phyloP scores from a whole-genome alignment of 1,140 invertebrate species.

The Schlechtendalia chinensis region DNA sequence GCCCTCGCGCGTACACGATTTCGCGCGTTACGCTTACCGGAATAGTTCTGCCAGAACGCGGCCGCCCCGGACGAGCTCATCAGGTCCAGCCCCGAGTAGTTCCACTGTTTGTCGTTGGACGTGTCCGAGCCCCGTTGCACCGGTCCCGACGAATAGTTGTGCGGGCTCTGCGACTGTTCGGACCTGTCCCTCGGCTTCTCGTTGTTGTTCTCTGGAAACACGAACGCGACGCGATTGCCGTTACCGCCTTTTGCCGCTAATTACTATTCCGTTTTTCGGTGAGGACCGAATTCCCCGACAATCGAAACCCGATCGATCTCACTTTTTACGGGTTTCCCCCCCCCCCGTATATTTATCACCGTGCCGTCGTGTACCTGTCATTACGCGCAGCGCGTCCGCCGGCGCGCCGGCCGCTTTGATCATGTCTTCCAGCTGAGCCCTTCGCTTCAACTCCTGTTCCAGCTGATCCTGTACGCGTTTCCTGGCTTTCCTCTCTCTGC shows the following conservation, averaged over 20 bases:
- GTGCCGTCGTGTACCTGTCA: no score
- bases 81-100: constrained; percentile 56
- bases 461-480: constrained; percentile 80
- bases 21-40: constrained; percentile 61
- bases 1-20: not conserved
- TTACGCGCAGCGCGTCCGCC: constrained; percentile 71
- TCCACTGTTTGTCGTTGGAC: constrained; percentile 59
- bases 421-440: constrained; percentile 75
- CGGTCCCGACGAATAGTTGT: constrained; percentile 8
- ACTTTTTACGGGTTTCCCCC: no score
- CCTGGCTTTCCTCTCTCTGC: constrained; percentile 79
- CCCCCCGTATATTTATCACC: no score
- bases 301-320: no score
- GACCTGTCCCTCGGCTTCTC: constrained; percentile 32
- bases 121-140: constrained; percentile 54
- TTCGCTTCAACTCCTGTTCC: constrained; percentile 73
- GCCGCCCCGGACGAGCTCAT: constrained; percentile 59
- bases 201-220: constrained; percentile 39
- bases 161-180: constrained; percentile 30
- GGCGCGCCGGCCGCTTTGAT: constrained; percentile 74
- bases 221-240: no score
- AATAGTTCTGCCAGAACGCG: constrained; percentile 85
- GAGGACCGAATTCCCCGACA: no score
- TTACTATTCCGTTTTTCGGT: no score
- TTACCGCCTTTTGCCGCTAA: no score